Percentiles rank a stretch among this genome's conserved stretches.
phyloP scores from a whole-genome alignment of 2,888 invertebrate genomes.

The Limnephilus rhombicus region DNA sequence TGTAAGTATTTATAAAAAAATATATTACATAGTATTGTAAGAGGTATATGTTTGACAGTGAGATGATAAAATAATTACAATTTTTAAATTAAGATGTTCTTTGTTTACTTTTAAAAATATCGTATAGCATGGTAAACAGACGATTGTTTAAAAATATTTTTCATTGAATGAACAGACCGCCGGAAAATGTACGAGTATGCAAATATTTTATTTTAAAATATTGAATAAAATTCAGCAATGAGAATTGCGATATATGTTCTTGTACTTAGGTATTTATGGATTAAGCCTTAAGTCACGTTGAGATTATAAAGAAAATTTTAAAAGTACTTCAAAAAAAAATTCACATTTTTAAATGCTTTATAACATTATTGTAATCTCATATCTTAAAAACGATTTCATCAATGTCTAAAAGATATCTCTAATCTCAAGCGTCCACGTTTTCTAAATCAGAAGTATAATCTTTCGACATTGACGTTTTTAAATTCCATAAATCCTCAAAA shows the following conservation, averaged over 20 bases:
- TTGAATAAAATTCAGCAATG: background rate
- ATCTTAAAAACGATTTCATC: conserved; percentile 1
- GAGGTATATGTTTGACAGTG: background rate
- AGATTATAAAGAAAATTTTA: background rate
- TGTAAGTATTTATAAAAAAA: conserved; percentile 21
- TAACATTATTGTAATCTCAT: background rate
- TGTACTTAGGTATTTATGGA: background rate
- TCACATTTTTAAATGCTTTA: background rate
- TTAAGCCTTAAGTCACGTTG: background rate
- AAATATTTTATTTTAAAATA: background rate
- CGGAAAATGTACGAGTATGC: background rate
- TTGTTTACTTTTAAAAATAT: background rate
- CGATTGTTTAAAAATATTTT: background rate
- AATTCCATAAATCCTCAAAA: background rate
- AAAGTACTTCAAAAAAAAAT: background rate
- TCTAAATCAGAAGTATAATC: background rate
- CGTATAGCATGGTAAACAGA: background rate
- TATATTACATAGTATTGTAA: background rate
- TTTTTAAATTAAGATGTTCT: background rate
- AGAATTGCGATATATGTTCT: background rate
- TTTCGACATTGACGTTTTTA: background rate
- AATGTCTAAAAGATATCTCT: background rate
- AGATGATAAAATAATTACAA: too few species aligned
- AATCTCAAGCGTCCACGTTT: background rate
- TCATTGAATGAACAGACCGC: background rate